Conservation (phyloP, 2,888 invertebrate genomes). For the Pinctada fucata region DNA sequence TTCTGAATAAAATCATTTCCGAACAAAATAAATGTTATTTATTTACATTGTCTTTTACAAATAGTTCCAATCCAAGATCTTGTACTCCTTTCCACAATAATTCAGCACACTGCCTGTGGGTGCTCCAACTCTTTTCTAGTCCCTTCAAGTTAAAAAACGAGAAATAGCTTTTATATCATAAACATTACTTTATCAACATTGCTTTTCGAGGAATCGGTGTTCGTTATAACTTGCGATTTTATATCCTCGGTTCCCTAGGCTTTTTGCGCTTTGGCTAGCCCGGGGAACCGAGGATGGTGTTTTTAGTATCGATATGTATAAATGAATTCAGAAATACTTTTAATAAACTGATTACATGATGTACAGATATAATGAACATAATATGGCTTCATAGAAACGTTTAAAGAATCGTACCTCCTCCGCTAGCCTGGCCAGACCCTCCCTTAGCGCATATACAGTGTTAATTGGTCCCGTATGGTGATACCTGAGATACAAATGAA, state of each 20-base stretch:
- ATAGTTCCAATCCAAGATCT: slow-evolving; percentile 83
- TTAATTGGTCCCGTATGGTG: slow-evolving; percentile 94
- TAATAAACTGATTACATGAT: too few species aligned
- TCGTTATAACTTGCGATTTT: too few species aligned
- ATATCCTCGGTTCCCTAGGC: too few species aligned
- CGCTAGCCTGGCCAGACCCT: slow-evolving; percentile 85
- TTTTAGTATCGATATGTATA: too few species aligned
- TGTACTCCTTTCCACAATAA: slow-evolving; percentile 84
- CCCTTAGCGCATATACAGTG: slow-evolving; percentile 87
- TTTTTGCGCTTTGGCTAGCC: too few species aligned
- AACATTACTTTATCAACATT: not conserved
- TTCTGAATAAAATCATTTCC: too few species aligned
- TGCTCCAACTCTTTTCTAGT: slow-evolving; percentile 82
- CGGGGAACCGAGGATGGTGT: too few species aligned
- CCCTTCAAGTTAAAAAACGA: slow-evolving; percentile 53
- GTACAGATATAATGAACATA: too few species aligned
- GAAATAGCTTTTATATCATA: not conserved
- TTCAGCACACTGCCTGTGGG: slow-evolving; percentile 84
- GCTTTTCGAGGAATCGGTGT: too few species aligned
- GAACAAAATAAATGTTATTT: not conserved
- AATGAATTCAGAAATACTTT: too few species aligned
- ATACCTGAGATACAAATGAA: slow-evolving; percentile 80
- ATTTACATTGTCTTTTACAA: slow-evolving; percentile 82
- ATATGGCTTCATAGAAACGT: not conserved
- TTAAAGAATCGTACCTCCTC: slow-evolving; percentile 76